Conservation (phyloP, 2,113 vertebrate species). For the Hirundichthys speculiger region DNA sequence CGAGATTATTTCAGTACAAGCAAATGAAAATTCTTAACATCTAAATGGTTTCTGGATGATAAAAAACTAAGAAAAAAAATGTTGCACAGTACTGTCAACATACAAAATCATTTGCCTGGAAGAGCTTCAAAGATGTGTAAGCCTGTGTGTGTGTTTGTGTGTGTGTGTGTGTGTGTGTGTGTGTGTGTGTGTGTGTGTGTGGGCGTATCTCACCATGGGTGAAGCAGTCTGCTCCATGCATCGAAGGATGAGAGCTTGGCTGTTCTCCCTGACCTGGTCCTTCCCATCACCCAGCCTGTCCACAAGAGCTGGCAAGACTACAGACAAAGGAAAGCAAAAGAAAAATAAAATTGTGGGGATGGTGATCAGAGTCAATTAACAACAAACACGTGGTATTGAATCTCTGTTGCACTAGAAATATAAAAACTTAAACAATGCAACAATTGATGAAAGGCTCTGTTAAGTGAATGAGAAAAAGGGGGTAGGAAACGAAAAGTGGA, state of each 20-base stretch:
- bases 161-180: background rate
- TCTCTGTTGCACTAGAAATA: background rate
- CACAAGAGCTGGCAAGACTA: slow-evolving; percentile 90
- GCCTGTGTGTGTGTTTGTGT: background rate
- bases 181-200: background rate
- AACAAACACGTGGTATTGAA: slow-evolving; percentile 7
- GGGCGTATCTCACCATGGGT: slow-evolving; percentile 85
- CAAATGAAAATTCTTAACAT: no score
- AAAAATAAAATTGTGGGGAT: background rate
- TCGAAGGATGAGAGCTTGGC: slow-evolving; percentile 89
- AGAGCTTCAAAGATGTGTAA: background rate
- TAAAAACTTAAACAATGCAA: background rate
- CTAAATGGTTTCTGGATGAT: no score
- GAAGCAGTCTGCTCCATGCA: slow-evolving; percentile 89
- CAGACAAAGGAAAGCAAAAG: background rate
- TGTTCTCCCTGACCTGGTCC: slow-evolving; percentile 96
- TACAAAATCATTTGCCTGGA: background rate
- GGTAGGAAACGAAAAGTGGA: slow-evolving; percentile 52
- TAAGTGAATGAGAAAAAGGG: background rate
- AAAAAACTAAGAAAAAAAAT: no score
- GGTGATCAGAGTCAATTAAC: background rate
- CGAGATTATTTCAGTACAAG: no score
- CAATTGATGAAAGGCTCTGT: slow-evolving; percentile 2
- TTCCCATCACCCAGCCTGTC: slow-evolving; percentile 95
- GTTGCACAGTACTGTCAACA: no score